Evolutionary conservation across 2,888 invertebrate species (phyloP), one percentile per base, ranked within the genome.

Genomic region (Drosophila nigritarsus): DNA sequence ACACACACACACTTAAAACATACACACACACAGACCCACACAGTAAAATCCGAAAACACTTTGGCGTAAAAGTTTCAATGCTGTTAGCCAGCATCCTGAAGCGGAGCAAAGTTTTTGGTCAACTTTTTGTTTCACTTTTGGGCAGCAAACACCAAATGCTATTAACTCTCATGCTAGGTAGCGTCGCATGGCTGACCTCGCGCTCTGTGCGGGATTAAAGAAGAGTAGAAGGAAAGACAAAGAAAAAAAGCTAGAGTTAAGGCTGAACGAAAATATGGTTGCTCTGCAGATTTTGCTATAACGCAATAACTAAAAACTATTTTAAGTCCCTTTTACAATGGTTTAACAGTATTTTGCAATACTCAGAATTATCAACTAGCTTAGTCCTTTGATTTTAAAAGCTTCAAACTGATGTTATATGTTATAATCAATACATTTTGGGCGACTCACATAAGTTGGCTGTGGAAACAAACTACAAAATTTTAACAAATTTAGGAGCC

Each of bases 141-240:
- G 48, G 29, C 49, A 40, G 40, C 51, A 34, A 42, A 40, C 49
- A 60, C 18, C 65, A 71, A 79, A 75, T 69, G 73, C 83, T 74
- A 83, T 82, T 83, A 81, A 68, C 77, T 66, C 40, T 55, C 61
- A 59, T 50, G 32, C 45, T 27, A 42, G 60, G 63, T 48, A 50
- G 34, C 54, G 50, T 58, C 48, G 65, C 58, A 68, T 49, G 60
- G 20, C 55, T 53, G 64, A 51, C 45, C 65, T 56, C 58, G 50
- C 58, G 63, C 62, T 56, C 56, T 73, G 59, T 30, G 49, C 40
- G 34, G 72, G 65, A 79, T 75, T 77, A 79, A 82, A 85, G 13
- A 30, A 30, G 38, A 48, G 65, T 60, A 62, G 65, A 66, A n/a
- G 18, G 18, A 60, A 45, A 45, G 29, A 40, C 42, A 18, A 45